A percentile compares a stretch with the other conserved stretches of the same genome.
Conservation (phyloP, 35 echinoderm and acorn worm genomes). For the Strongylocentrotus purpuratus region DNA sequence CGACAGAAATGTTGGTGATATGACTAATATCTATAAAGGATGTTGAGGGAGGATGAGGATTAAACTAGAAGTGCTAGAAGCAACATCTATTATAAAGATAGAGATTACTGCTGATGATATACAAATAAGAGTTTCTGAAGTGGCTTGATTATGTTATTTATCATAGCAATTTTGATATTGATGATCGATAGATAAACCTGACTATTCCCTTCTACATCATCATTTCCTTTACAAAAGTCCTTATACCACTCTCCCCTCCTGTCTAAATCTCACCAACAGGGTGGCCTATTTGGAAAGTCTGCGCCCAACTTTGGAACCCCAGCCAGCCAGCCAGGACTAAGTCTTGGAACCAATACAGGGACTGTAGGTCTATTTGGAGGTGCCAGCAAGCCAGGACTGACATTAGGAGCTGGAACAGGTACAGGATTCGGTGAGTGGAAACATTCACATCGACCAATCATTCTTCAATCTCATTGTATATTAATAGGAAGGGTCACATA, state of each 20-base stretch:
- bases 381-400: conserved; percentile 67
- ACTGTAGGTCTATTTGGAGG: conserved; percentile 77
- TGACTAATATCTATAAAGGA: too few relatives aligned
- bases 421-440: conserved; percentile 57
- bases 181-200: not conserved
- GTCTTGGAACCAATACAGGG: conserved; percentile 54
- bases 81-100: too few relatives aligned
- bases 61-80: too few relatives aligned
- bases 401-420: conserved; percentile 62
- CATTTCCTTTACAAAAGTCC: not conserved
- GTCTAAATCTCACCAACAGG: conserved; percentile 1
- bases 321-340: conserved; percentile 58
- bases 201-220: too few relatives aligned
- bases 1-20: too few relatives aligned
- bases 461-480: too few relatives aligned
- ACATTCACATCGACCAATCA: not conserved
- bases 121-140: not conserved
- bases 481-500: too few relatives aligned
- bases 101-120: not conserved
- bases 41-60: too few relatives aligned
- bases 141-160: not conserved
- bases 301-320: conserved; percentile 62
- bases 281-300: conserved; percentile 65
- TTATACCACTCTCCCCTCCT: not conserved
- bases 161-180: not conserved